Percentiles rank a stretch among this genome's conserved stretches.
Evolutionary conservation across 2,113 vertebrate species (phyloP).

Genomic region (Megaceryle torquata): DNA sequence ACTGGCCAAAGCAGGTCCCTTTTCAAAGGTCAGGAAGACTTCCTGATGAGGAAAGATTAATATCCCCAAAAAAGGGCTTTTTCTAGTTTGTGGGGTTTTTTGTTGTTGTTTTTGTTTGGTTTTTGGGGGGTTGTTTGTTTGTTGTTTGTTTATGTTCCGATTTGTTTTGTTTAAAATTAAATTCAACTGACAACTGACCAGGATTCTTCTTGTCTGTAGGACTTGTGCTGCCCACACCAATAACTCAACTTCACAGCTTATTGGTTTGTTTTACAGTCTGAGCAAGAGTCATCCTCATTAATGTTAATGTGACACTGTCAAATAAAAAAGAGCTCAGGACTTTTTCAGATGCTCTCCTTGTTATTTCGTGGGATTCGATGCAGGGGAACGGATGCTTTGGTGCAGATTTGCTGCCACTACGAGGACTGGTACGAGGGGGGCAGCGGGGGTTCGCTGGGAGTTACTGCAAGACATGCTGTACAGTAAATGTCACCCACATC

Average conservation of each 20-base stretch:
- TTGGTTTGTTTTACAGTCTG: conserved; percentile 29
- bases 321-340: not conserved
- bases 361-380: not conserved
- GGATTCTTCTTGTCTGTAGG: not conserved
- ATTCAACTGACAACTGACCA: conserved; percentile 1
- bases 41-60: not conserved
- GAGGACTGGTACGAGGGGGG: not conserved
- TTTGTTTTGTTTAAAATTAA: not conserved
- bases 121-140: too few relatives aligned
- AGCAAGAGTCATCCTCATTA: not conserved
- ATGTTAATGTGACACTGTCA: not conserved
- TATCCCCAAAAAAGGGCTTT: not conserved
- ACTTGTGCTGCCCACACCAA: not conserved
- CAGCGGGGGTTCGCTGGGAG: not conserved
- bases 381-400: not conserved
- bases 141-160: too few relatives aligned
- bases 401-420: not conserved
- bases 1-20: not conserved
- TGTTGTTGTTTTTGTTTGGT: not conserved
- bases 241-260: conserved; percentile 5
- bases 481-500: not conserved
- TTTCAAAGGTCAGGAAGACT: not conserved
- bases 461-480: not conserved
- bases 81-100: not conserved
- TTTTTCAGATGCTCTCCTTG: not conserved